Conservation (phyloP, 2,113 vertebrate genomes). For the Nesoenas mayeri region DNA sequence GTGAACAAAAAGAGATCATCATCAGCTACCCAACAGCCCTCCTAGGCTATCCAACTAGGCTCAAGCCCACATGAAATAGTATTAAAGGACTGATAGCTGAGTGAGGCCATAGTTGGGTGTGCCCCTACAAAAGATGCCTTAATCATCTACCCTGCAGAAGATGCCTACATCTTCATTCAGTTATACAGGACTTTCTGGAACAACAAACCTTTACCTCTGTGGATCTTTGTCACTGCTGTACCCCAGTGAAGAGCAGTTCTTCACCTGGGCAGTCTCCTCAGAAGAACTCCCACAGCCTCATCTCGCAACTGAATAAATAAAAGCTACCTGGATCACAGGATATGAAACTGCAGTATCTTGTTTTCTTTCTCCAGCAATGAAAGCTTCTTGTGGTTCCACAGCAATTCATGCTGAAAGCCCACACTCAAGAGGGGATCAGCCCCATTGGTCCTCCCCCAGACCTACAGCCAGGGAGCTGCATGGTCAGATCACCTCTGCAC, state of each 20-base stretch:
- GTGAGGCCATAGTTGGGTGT: not conserved
- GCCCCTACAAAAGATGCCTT: not conserved
- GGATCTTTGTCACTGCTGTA: not conserved
- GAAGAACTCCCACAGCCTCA: not conserved
- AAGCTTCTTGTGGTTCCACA: not conserved
- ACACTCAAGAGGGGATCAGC: not conserved
- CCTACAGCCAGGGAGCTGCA: fast-evolving
- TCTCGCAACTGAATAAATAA: not conserved
- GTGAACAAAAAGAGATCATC: not conserved
- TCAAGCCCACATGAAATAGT: not conserved
- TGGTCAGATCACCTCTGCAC: not conserved
- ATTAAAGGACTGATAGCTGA: not conserved
- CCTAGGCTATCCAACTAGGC: not conserved
- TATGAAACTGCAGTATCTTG: not conserved
- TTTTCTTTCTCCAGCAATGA: not conserved
- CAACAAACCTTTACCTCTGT: not conserved
- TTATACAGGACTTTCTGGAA: not conserved
- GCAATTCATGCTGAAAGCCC: not conserved
- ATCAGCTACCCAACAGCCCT: not conserved
- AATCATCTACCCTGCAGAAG: not conserved
- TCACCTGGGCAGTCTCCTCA: not conserved
- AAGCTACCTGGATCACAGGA: not conserved
- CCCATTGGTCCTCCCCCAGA: not conserved
- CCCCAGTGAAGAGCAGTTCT: not conserved
- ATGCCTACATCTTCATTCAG: not conserved